Evolutionary conservation across 2,797 vertebrate species (phyloP).

Genomic region (Chelon auratus): DNA sequence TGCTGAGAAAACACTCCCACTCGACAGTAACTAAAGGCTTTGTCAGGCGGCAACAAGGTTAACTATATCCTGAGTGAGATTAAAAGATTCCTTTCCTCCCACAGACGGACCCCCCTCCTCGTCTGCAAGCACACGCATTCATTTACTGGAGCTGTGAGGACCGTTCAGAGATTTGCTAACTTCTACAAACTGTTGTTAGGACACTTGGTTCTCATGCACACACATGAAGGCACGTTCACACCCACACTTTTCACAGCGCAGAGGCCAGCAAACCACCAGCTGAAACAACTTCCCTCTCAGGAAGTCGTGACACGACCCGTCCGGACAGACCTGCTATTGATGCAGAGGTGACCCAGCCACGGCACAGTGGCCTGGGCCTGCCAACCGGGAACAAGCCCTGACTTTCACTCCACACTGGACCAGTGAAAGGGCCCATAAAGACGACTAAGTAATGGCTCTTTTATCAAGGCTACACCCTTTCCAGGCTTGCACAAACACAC

Average conservation of each 20-base stretch:
- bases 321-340: constrained; percentile 71
- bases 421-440: constrained; percentile 76
- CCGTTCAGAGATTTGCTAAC: constrained; percentile 8
- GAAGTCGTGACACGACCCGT: constrained; percentile 68
- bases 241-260: constrained; percentile 27
- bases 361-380: constrained; percentile 27
- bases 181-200: constrained; percentile 7
- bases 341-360: constrained; percentile 33
- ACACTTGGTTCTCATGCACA: constrained; percentile 19
- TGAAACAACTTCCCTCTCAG: constrained; percentile 79
- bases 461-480: constrained; percentile 67
- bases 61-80: constrained; percentile 50
- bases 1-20: constrained; percentile 58
- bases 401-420: constrained; percentile 60
- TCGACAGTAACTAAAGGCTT: constrained; percentile 45
- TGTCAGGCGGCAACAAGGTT: constrained; percentile 51
- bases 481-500: constrained; percentile 42
- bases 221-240: constrained; percentile 13
- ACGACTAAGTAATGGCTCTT: constrained; percentile 65
- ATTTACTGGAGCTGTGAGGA: neutral
- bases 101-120: constrained; percentile 1
- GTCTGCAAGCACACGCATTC: neutral
- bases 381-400: constrained; percentile 65
- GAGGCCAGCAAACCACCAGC: constrained; percentile 55
- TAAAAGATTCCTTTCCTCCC: constrained; percentile 45